Percentiles rank a stretch among this genome's conserved stretches.
These are phyloP conservation scores for Herminia tarsipennalis DNA, from an alignment of 2,888 invertebrate genomes.

Conservation along the genomic window DNA sequence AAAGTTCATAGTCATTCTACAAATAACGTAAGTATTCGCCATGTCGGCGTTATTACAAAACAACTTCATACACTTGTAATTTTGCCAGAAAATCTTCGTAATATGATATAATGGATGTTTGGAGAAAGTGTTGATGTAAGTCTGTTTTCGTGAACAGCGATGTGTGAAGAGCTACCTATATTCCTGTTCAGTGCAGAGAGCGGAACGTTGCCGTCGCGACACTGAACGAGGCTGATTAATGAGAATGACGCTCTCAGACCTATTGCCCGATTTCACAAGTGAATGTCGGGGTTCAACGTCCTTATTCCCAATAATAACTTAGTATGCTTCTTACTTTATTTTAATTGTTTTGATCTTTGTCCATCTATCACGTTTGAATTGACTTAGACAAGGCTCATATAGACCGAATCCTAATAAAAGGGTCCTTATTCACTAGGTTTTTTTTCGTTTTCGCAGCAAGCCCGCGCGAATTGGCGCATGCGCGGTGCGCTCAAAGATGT, in stretches of 20 bases:
- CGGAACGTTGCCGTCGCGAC: slow-evolving; percentile 33
- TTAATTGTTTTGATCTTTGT: no score
- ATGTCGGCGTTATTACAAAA: slow-evolving; percentile 31
- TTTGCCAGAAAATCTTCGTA: slow-evolving; percentile 39
- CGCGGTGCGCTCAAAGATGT: no score
- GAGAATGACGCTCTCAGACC: slow-evolving; percentile 14
- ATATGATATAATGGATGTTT: slow-evolving; percentile 48
- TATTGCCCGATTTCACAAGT: slow-evolving; percentile 6
- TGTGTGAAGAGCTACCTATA: slow-evolving; percentile 35
- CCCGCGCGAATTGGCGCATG: no score
- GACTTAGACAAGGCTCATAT: no score
- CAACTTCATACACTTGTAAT: slow-evolving; percentile 38
- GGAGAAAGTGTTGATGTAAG: slow-evolving; percentile 52
- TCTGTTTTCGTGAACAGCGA: slow-evolving; percentile 43
- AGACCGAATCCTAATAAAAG: no score
- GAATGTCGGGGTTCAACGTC: background rate
- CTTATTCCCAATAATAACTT: no score
- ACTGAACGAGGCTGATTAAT: slow-evolving; percentile 6
- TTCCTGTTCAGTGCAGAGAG: slow-evolving; percentile 46
- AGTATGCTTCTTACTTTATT: no score
- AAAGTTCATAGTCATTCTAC: slow-evolving; percentile 15
- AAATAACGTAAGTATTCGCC: slow-evolving; percentile 25
- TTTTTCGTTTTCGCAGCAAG: no score
- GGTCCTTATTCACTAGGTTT: no score
- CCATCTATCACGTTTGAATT: no score